Percentiles rank a stretch among this genome's conserved stretches.
Conservation (phyloP, 2,797 vertebrate species). For the Poeciliopsis presidionis region DNA sequence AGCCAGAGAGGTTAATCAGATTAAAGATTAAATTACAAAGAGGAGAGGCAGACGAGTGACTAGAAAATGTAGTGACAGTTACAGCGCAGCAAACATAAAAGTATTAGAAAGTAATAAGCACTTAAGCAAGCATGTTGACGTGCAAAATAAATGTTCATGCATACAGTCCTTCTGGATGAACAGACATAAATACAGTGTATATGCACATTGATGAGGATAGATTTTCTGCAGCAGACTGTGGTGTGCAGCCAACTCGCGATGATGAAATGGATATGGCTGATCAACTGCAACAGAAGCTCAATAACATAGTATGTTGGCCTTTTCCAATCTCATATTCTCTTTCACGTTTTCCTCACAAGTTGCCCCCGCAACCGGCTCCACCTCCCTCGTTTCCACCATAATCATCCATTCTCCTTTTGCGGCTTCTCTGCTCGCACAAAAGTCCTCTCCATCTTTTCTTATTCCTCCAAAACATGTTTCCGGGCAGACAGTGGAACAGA, state of each 20-base stretch:
- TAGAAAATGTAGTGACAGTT: slow-evolving; percentile 20
- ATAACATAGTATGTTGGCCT: slow-evolving; percentile 52
- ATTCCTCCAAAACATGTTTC: slow-evolving; percentile 61
- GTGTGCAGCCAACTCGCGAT: slow-evolving; percentile 56
- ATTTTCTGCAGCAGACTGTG: slow-evolving; percentile 59
- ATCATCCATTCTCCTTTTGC: slow-evolving; percentile 65
- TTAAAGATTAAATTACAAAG: slow-evolving; percentile 49
- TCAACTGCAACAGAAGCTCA: slow-evolving; percentile 69
- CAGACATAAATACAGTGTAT: slow-evolving; percentile 26
- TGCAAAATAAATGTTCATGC: slow-evolving; percentile 25
- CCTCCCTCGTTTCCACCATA: slow-evolving; percentile 55
- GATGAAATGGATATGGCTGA: slow-evolving; percentile 78
- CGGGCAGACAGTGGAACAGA: slow-evolving; percentile 63
- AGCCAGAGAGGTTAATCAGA: slow-evolving; percentile 51
- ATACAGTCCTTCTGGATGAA: slow-evolving; percentile 26
- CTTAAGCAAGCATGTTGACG: slow-evolving; percentile 16
- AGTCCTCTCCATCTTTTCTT: slow-evolving; percentile 65
- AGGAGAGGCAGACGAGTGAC: slow-evolving; percentile 21
- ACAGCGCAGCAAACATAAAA: slow-evolving; percentile 18
- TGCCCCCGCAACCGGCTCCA: slow-evolving; percentile 44
- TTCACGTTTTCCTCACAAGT: slow-evolving; percentile 40
- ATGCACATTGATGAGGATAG: slow-evolving; percentile 55
- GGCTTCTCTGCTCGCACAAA: slow-evolving; percentile 44
- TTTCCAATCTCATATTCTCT: slow-evolving; percentile 62
- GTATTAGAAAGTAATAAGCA: slow-evolving; percentile 26